phyloP scores from a whole-genome alignment of 1,140 invertebrate genomes.

The Dufourea novaeangliae region DNA sequence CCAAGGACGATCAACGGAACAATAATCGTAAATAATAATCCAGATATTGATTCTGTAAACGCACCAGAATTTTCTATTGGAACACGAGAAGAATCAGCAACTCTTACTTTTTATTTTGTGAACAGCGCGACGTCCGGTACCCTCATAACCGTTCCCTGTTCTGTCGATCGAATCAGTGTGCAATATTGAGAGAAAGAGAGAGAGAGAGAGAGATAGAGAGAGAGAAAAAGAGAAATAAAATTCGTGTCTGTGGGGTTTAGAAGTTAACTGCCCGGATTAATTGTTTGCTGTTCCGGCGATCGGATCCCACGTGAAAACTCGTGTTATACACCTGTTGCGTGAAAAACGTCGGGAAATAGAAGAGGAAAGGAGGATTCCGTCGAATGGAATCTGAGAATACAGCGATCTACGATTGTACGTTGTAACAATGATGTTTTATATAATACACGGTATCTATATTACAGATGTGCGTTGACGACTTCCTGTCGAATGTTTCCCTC shows the following conservation, averaged over 20 bases:
- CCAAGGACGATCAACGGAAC: no score
- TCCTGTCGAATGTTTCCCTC: background rate
- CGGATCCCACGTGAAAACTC: background rate
- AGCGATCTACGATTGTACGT: constrained; percentile 57
- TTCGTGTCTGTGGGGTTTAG: background rate
- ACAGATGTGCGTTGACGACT: background rate
- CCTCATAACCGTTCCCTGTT: background rate
- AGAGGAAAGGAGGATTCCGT: background rate
- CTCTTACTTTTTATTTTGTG: no score
- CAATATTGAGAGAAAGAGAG: constrained; percentile 29
- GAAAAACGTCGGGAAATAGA: background rate
- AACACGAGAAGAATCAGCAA: background rate
- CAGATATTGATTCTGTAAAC: no score
- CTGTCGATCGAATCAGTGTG: constrained; percentile 29
- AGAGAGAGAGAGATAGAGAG: background rate
- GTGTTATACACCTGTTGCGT: constrained; percentile 28
- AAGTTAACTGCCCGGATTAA: background rate
- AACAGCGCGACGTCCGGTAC: background rate
- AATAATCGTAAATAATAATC: no score
- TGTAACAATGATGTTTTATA: constrained; percentile 68
- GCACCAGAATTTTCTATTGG: no score
- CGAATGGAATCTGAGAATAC: constrained; percentile 31
- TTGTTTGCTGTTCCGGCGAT: background rate
- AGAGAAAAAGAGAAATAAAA: background rate
- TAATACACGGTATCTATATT: constrained; percentile 52